A percentile compares a stretch with the other conserved stretches of the same genome.
Conservation (phyloP, 2,113 vertebrate species). For the Anarhynchus alexandrinus region DNA sequence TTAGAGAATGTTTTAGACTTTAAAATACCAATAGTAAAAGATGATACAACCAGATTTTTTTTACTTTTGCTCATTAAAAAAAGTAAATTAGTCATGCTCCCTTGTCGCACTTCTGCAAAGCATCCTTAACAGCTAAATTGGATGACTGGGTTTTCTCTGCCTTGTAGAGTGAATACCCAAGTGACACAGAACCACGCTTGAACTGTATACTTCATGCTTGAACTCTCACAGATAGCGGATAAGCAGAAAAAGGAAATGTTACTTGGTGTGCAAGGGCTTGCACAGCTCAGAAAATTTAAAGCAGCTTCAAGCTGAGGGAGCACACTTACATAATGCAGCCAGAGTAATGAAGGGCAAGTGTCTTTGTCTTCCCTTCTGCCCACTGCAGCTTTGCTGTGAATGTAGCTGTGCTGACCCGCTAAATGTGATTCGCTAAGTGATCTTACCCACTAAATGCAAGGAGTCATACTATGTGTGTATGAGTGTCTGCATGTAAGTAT, state of each 20-base stretch:
- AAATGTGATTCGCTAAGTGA: not conserved
- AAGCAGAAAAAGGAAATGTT: not conserved
- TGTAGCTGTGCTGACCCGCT: not conserved
- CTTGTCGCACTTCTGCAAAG: not conserved
- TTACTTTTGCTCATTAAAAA: not conserved
- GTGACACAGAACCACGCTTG: not conserved
- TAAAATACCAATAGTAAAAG: not conserved
- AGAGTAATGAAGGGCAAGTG: not conserved
- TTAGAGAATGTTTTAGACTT: not conserved
- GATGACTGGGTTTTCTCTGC: not conserved
- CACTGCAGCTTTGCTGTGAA: not conserved
- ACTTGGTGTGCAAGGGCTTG: not conserved
- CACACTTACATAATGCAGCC: not conserved
- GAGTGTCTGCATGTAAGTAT: not conserved
- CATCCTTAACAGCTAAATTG: not conserved
- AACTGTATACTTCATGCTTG: not conserved
- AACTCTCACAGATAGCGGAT: not conserved
- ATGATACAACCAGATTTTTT: not conserved
- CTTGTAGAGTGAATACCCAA: not conserved
- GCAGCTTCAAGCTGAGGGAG: not conserved
- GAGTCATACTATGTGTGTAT: not conserved
- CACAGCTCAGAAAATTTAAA: not conserved
- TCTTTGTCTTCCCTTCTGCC: not conserved
- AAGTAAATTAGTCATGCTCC: not conserved
- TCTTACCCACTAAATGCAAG: not conserved